These are phyloP conservation scores for Belgica antarctica DNA, from an alignment of 2,888 invertebrate species.

Conservation along the genomic window DNA sequence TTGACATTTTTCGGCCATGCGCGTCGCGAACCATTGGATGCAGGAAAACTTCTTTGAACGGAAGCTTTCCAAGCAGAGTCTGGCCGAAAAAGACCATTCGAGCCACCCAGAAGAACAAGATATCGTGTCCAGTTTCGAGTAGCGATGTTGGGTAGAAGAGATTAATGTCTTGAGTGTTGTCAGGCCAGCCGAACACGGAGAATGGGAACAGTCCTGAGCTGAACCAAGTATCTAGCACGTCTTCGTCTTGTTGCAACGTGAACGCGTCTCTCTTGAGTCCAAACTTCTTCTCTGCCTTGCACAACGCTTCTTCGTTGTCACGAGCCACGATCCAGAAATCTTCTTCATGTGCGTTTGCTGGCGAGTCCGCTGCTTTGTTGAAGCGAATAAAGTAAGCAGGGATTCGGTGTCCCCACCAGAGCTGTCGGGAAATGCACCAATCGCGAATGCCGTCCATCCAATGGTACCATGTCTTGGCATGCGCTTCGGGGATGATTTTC, in stretches of 20 bases:
- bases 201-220: constrained; percentile 96
- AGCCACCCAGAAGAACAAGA: constrained; percentile 99
- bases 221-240: constrained; percentile 99
- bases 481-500: constrained; percentile 85
- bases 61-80: constrained; percentile 82
- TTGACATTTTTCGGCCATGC: constrained; percentile 98
- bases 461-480: constrained; percentile 89
- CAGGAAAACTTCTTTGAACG: constrained; percentile 89
- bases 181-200: constrained; percentile 96
- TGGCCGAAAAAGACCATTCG: constrained; percentile 98
- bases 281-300: constrained; percentile 75
- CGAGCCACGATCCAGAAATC: constrained; percentile 78
- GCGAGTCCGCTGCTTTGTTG: constrained; percentile 53
- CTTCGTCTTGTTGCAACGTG: constrained; percentile 75
- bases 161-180: constrained; percentile 67
- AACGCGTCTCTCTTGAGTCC: constrained; percentile 59
- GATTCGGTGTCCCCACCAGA: constrained; percentile 99
- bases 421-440: constrained; percentile 97
- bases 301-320: constrained; percentile 69
- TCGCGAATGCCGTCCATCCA: constrained; percentile 97
- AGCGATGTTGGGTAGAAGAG: constrained; percentile 89
- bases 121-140: constrained; percentile 96
- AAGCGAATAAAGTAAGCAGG: constrained; percentile 83
- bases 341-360: constrained; percentile 56
- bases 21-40: constrained; percentile 98